A percentile compares a stretch with the other conserved stretches of the same genome.
These are phyloP conservation scores for Sebastes reedi DNA, from an alignment of 2,797 vertebrate genomes.

Conservation along the genomic window DNA sequence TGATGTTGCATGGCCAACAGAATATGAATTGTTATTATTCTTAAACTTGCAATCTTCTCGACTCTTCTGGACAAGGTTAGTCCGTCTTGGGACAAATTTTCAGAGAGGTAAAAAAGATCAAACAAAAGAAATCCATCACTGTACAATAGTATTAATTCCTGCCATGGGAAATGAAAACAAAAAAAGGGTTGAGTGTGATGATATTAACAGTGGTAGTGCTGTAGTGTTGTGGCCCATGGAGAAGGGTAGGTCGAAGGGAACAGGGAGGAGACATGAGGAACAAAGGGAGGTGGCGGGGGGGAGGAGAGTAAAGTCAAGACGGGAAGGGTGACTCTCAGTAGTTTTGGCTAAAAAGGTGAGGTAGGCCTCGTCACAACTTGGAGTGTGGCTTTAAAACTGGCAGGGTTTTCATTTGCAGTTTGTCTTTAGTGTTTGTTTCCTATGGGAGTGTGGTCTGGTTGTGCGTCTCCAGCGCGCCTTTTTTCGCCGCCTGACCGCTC, in stretches of 20 bases:
- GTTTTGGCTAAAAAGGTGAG: slow-evolving; percentile 89
- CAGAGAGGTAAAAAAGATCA: slow-evolving; percentile 36
- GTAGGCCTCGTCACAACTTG: slow-evolving; percentile 87
- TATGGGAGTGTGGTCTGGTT: slow-evolving; percentile 57
- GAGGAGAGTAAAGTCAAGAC: slow-evolving; percentile 1
- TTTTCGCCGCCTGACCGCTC: slow-evolving; percentile 50
- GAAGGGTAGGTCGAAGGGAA: slow-evolving; percentile 7
- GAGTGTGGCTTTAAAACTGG: slow-evolving; percentile 85
- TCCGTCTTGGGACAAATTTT: slow-evolving; percentile 31
- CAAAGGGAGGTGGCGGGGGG: neutral
- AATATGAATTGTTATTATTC: slow-evolving; percentile 8
- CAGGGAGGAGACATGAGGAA: slow-evolving; percentile 15
- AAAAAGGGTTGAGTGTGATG: slow-evolving; percentile 42
- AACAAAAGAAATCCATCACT: slow-evolving; percentile 44
- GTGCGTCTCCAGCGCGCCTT: slow-evolving; percentile 56
- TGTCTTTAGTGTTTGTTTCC: slow-evolving; percentile 67
- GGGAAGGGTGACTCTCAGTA: slow-evolving; percentile 79
- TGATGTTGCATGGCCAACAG: slow-evolving; percentile 36
- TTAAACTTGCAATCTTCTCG: slow-evolving; percentile 16
- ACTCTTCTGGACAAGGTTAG: slow-evolving; percentile 26
- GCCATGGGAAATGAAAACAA: slow-evolving; percentile 60
- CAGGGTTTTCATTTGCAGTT: slow-evolving; percentile 80
- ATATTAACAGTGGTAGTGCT: slow-evolving; percentile 72
- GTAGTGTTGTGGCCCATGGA: slow-evolving; percentile 67
- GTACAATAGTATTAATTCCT: slow-evolving; percentile 73